A percentile compares a stretch with the other conserved stretches of the same genome.
Evolutionary conservation across 2,113 vertebrate genomes (phyloP).

Genomic region (Pituophis catenifer): DNA sequence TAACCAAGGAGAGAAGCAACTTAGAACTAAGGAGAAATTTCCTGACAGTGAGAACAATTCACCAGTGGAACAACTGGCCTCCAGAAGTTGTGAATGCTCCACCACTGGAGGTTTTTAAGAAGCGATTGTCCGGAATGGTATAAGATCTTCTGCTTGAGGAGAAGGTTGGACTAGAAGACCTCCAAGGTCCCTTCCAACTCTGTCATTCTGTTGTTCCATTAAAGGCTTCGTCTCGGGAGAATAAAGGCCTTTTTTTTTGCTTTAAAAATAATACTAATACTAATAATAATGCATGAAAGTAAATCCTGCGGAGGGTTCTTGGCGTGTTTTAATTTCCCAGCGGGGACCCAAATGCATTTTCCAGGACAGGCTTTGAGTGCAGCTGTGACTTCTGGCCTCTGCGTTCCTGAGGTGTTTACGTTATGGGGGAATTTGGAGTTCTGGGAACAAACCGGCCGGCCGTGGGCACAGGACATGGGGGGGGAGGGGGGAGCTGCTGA

Average conservation of each 20-base stretch:
- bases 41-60: too few species aligned
- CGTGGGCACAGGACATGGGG: neutral
- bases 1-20: neutral
- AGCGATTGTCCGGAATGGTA: too few species aligned
- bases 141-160: too few species aligned
- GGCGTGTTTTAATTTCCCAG: constrained; percentile 31
- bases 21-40: too few species aligned
- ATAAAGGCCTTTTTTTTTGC: neutral
- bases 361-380: constrained; percentile 41
- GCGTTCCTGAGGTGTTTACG: constrained; percentile 32
- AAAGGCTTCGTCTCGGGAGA: neutral
- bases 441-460: constrained; percentile 37
- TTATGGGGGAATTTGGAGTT: neutral
- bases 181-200: neutral
- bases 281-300: neutral
- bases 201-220: neutral
- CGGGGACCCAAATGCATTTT: constrained; percentile 20
- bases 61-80: too few species aligned
- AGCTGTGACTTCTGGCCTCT: constrained; percentile 57
- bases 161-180: neutral
- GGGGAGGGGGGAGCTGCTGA: too few species aligned
- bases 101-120: too few species aligned
- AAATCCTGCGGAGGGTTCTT: neutral
- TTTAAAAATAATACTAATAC: too few species aligned
- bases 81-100: too few species aligned